Base-by-base conservation (phyloP, 2,888 invertebrate genomes). In the Julus scandinavius region DNA sequence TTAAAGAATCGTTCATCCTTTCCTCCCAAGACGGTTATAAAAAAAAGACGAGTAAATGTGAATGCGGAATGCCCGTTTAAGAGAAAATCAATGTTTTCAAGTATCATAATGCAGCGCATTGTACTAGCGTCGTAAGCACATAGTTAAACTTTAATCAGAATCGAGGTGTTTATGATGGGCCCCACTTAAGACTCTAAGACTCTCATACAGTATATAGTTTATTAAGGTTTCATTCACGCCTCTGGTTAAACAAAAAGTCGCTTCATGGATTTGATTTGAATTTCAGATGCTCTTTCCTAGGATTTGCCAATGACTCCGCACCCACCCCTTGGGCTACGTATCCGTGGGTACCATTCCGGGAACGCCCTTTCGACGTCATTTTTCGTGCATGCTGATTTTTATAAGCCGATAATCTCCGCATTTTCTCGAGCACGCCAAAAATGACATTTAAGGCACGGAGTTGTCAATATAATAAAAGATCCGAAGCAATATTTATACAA, bases 21-120 rank as follows among this genome's bases (percentile, higher is more conserved):
- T 20, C 49, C 86, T 86, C 49, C 49, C 86, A 86, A 86, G 86
- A 86, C 49, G 54, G 86, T 20, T 54, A 5, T 86, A 54, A 86
- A 86, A 86, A 38, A 80, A 86, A 15, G 54, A 50, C 45, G 72
- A 88, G 80, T 38, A 80, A 80, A 80, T 38, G 80, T 38, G 80
- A 40, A 80, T 80, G 80, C 80, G 38, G 29, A 80, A 80, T 80
- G 80, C 9, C 11, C 15, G 38, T 40, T 80, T 80, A 40, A 80
- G 80, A 80, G 80, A 40, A 80, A 80, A 80, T 80, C 80, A 80
- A 80, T 80, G 38, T 80, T 80, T 80, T 40, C 80, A 29, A 40
- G 80, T 80, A 38, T 29, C 13, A 80, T 38, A 80, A 80, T 15
- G 80, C 38, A 4, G 80, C 80, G 15, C 29, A 80, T 80, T 80